Evolutionary conservation across 2,797 vertebrate genomes (phyloP).

Genomic region (Trachops cirrhosus): DNA sequence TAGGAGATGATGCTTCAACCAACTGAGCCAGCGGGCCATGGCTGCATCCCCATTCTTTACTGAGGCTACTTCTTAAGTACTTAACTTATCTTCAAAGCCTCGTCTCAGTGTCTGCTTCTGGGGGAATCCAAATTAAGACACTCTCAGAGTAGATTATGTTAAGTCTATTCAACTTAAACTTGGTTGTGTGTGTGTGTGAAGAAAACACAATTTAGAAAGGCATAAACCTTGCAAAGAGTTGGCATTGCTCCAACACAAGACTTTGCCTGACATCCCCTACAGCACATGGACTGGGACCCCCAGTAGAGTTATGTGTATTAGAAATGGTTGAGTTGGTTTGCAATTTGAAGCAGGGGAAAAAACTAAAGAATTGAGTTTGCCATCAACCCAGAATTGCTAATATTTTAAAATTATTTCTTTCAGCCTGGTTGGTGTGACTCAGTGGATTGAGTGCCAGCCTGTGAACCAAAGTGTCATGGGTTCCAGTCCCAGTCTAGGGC

Average conservation of each 20-base stretch:
- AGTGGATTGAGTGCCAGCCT: too few relatives aligned
- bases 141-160: background rate
- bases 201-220: background rate
- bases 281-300: background rate
- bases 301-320: background rate
- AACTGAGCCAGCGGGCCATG: background rate
- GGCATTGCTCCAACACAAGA: background rate
- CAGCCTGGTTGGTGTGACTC: too few relatives aligned
- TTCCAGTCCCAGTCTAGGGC: too few relatives aligned
- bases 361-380: background rate
- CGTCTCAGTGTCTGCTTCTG: background rate
- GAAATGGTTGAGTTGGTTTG: background rate
- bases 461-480: too few relatives aligned
- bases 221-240: background rate
- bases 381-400: background rate
- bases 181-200: background rate
- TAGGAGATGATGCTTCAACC: background rate
- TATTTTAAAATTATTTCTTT: background rate
- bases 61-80: background rate
- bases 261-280: background rate
- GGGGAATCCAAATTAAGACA: background rate
- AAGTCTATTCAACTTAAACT: background rate
- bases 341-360: background rate
- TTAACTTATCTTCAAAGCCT: background rate
- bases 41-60: background rate